Evolutionary conservation across 2,888 invertebrate genomes (phyloP).

Genomic region (Troglohyphantes excavatus): DNA sequence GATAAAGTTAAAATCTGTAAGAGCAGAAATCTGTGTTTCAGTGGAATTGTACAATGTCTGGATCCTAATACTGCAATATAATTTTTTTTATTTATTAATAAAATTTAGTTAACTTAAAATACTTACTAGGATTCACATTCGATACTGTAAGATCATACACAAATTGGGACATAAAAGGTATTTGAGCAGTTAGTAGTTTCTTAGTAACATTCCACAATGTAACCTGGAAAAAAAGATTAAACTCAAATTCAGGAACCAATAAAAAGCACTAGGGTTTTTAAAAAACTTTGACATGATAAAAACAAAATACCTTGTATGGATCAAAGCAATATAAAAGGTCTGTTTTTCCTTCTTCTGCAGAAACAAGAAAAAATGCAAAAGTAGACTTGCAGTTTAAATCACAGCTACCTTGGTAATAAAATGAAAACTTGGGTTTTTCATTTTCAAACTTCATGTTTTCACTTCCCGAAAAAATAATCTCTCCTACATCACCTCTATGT

Average conservation of each 20-base stretch:
- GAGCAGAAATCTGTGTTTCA: too few relatives aligned
- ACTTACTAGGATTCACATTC: slow-evolving; percentile 88
- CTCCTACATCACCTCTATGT: slow-evolving; percentile 50
- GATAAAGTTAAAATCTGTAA: too few relatives aligned
- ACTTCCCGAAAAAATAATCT: slow-evolving; percentile 1
- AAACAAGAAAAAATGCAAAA: not conserved
- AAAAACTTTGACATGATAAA: not conserved
- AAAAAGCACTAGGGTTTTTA: not conserved
- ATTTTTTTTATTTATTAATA: too few relatives aligned
- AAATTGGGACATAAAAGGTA: slow-evolving; percentile 87
- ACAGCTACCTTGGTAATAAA: not conserved
- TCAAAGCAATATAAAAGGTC: slow-evolving; percentile 21
- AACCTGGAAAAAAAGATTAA: slow-evolving; percentile 81
- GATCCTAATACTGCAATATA: too few relatives aligned
- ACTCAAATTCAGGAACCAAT: not conserved
- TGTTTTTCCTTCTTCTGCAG: not conserved
- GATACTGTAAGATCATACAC: slow-evolving; percentile 87
- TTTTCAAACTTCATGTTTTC: slow-evolving; percentile 34
- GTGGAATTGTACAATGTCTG: too few relatives aligned
- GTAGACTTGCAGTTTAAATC: not conserved
- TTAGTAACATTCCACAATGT: slow-evolving; percentile 82
- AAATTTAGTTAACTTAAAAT: slow-evolving; percentile 74
- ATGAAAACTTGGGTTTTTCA: slow-evolving; percentile 25
- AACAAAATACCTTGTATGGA: slow-evolving; percentile 19
- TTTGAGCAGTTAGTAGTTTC: slow-evolving; percentile 78